phyloP scores from a whole-genome alignment of 2,797 vertebrate species.

The Trematomus bernacchii region DNA sequence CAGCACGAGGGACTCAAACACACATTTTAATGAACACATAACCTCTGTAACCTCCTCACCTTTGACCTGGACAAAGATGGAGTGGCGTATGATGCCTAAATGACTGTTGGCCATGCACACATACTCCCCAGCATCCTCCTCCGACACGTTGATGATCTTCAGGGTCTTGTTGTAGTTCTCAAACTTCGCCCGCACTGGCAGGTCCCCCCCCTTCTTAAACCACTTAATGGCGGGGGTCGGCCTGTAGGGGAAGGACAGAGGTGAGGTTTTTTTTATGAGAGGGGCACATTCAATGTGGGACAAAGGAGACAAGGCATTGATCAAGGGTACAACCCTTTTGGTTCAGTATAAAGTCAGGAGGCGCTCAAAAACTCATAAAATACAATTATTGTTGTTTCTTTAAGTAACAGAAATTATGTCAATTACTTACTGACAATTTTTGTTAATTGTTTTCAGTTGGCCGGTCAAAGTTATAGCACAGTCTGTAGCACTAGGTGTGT shows the following conservation, averaged over 20 bases:
- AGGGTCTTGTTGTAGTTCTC: slow-evolving; percentile 96
- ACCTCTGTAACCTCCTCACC: slow-evolving; percentile 83
- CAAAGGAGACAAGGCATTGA: too few relatives aligned
- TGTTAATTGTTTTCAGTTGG: too few relatives aligned
- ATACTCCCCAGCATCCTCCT: slow-evolving; percentile 96
- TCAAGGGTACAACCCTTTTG: too few relatives aligned
- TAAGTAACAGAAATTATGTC: too few relatives aligned
- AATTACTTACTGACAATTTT: too few relatives aligned
- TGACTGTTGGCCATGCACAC: slow-evolving; percentile 96
- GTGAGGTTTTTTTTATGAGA: neutral
- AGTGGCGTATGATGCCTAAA: slow-evolving; percentile 93
- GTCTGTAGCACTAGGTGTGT: too few relatives aligned
- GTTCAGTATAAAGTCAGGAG: too few relatives aligned
- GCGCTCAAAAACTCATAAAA: too few relatives aligned
- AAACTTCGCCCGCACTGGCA: slow-evolving; percentile 87
- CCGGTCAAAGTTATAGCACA: too few relatives aligned
- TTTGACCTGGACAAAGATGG: slow-evolving; percentile 96
- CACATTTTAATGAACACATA: neutral
- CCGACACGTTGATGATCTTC: slow-evolving; percentile 90
- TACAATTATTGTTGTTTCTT: too few relatives aligned
- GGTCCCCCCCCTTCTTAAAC: slow-evolving; percentile 96
- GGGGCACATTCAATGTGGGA: too few relatives aligned
- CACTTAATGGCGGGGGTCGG: slow-evolving; percentile 93
- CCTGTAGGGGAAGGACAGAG: slow-evolving; percentile 49
- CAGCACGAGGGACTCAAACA: neutral